phyloP scores from a whole-genome alignment of 1,140 invertebrate species.

The Papilio polyxenes region DNA sequence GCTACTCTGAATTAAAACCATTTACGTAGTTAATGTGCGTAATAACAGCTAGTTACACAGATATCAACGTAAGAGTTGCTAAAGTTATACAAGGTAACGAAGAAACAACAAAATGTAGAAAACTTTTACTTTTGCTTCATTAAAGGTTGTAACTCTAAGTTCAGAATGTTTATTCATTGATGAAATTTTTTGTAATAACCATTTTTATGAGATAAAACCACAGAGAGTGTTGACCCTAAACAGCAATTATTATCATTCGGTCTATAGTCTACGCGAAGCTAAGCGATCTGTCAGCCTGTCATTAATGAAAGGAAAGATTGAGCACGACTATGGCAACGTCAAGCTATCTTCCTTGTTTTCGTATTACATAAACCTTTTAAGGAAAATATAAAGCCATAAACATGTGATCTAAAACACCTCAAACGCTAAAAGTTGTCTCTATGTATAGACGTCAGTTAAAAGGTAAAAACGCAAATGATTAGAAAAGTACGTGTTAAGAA shows the following conservation, averaged over 20 bases:
- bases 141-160: not conserved
- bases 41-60: not conserved
- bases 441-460: not conserved
- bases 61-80: not conserved
- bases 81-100: not conserved
- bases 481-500: too few species aligned
- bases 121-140: not conserved
- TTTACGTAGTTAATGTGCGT: not conserved
- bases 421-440: not conserved
- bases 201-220: not conserved
- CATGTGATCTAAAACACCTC: not conserved
- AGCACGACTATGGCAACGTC: not conserved
- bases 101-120: not conserved
- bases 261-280: not conserved
- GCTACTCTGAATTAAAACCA: not conserved
- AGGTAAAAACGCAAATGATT: not conserved
- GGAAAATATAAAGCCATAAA: not conserved
- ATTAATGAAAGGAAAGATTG: conserved; percentile 7
- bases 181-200: not conserved
- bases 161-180: too few species aligned
- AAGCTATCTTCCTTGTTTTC: not conserved
- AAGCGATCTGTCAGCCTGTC: conserved; percentile 14
- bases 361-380: not conserved
- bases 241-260: not conserved
- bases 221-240: not conserved